Evolutionary conservation across 2,888 invertebrate species (phyloP).

Genomic region (Ophonus ardosiacus): DNA sequence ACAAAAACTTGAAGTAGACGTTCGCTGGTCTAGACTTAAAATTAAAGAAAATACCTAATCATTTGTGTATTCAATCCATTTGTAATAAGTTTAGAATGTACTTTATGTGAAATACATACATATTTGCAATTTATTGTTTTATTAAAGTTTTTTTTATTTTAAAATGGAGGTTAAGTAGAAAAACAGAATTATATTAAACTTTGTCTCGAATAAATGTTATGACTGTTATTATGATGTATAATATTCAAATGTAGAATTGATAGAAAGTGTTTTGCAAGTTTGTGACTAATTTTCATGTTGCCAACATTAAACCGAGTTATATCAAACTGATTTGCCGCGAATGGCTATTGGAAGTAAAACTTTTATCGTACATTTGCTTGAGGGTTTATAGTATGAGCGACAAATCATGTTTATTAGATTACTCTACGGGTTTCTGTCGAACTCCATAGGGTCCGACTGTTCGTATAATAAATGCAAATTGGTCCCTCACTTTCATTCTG

Average conservation of each 20-base stretch:
- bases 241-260: not conserved
- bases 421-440: conserved; percentile 51
- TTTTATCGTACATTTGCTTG: conserved; percentile 38
- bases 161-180: no score
- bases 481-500: conserved; percentile 46
- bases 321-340: conserved; percentile 9
- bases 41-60: no score
- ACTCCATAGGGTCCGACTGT: conserved; percentile 45
- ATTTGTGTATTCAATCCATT: no score
- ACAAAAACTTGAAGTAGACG: no score
- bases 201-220: no score
- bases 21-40: no score
- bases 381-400: conserved; percentile 35
- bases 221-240: no score
- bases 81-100: no score
- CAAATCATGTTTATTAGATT: conserved; percentile 51
- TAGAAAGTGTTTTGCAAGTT: not conserved
- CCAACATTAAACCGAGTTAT: not conserved
- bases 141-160: no score
- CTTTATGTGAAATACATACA: no score
- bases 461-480: conserved; percentile 46
- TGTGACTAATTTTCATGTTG: not conserved
- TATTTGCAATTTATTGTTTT: no score
- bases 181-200: no score
- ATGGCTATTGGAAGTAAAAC: conserved; percentile 32